Evolutionary conservation across 1,140 invertebrate genomes (phyloP), one percentile per base, ranked within the genome.

Genomic region (Drosophila kohkoa): DNA sequence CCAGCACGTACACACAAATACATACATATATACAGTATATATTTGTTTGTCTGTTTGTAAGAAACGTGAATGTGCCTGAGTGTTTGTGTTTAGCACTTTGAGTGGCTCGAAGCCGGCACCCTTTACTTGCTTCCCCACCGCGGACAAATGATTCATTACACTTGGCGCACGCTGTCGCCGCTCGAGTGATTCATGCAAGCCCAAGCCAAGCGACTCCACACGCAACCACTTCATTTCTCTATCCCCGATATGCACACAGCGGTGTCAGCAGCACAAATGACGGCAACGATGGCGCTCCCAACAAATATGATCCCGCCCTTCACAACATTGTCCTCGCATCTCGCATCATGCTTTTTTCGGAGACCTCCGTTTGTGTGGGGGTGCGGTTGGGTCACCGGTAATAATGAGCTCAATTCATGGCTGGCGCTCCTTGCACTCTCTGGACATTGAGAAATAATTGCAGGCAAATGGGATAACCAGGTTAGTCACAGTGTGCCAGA

Each of bases 121-220:
- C 59, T 59, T 43, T 55, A 15, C 41, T 15, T 13, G 10, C 57
- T 6, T 30, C 46, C 52, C 60, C 58, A 35, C 57, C 38, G 28
- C 43, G 45, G 46, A 57, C 62, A 71, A 52, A 77, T 85, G 82
- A 85, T 81, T 85, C 82, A 85, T 85, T 85, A 72, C 73, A 73
- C 63, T 72, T 63, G 35, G 79, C 70, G 43, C 69, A 70, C 48
- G 66, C 57, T 58, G 79, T 77, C 73, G 72, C 58, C 81, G 65
- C 58, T 65, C 75, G 58, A 78, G 67, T 85, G 82, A 85, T 75
- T 85, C 82, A 85, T 81, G 58, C 77, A 52, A 54, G 63, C 58
- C 60, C 60, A 69, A 68, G 65, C 55, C 59, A 55, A 46, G 11
- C 57, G 51, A 74, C 63, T 77, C 51, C n/a, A 58, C 78, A 85